Base-by-base conservation (phyloP, 2,888 invertebrate species). In the Lycocerus yunnanus region DNA sequence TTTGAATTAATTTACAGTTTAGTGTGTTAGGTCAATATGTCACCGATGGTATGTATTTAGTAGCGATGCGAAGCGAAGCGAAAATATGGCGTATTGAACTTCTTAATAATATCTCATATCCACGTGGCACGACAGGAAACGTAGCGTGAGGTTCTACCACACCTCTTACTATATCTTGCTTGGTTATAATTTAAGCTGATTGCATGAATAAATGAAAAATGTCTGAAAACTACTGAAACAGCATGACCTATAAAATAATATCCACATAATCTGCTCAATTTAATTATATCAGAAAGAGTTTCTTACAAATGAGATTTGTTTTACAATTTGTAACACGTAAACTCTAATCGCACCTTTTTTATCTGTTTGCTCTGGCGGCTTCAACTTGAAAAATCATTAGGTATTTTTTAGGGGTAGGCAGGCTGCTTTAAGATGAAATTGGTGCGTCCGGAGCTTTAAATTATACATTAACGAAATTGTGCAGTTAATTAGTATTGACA, bases 1-100 rank as follows among this genome's bases (percentile, higher is more conserved):
- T n/a, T 43, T n/a, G n/a, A 43, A 13, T 6, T 43, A 43, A n/a
- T n/a, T 43, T 43, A 6, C 13, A 43, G 43, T 78, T 80, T 81
- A 79, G 78, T 80, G 76, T 77, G 78, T 75, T 78, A 79, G 82
- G 82, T 82, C 80, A 82, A 79, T 81, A 78, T 82, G 81, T 80
- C 81, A 81, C 71, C 59, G 60, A 61, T 18, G 43, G 67, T 18
- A 18, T 65, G n/a, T 21, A 21, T 21, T 78, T 71, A 74, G 73
- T 16, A 69, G 69, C 72, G 68, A 71, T 69, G 69, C 68, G 75
- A 58, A 69, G 16, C 72, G 72, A 43, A 68, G 66, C 72, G 69
- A 43, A 68, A 24, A 27, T 18, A 73, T 63, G 43, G 69, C 75
- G 76, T 77, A 74, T 76, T 75, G 78, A 76, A 76, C 77, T 75